Conservation (phyloP, 2,888 invertebrate genomes). For the Drymonia ruficornis region DNA sequence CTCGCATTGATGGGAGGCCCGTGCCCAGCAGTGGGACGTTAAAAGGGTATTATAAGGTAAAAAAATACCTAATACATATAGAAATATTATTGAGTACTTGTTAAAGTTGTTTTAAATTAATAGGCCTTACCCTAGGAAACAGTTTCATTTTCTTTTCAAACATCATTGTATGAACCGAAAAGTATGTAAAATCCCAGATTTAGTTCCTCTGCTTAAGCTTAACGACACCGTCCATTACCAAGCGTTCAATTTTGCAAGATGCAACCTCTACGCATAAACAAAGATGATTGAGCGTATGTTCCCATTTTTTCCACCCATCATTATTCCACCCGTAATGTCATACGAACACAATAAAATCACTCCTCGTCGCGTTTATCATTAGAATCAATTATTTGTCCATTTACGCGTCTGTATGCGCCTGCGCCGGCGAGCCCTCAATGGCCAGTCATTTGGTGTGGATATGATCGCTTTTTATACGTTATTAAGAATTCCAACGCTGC, state of each 20-base stretch:
- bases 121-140: too few relatives aligned
- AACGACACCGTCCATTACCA: conserved; percentile 35
- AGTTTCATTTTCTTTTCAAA: too few relatives aligned
- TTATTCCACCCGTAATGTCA: conserved; percentile 56
- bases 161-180: too few relatives aligned
- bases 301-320: conserved; percentile 62
- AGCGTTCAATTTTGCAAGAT: conserved; percentile 38
- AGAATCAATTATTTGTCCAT: conserved; percentile 70
- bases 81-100: too few relatives aligned
- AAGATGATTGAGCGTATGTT: conserved; percentile 48
- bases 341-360: conserved; percentile 60
- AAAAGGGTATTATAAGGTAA: too few relatives aligned
- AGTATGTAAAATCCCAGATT: neutral
- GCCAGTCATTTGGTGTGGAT: conserved; percentile 58
- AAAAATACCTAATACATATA: too few relatives aligned
- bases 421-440: conserved; percentile 53
- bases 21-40: too few relatives aligned
- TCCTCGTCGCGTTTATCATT: conserved; percentile 63
- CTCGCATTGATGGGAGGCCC: too few relatives aligned
- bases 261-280: conserved; percentile 33
- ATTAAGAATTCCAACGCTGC: conserved; percentile 49
- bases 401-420: conserved; percentile 46
- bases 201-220: conserved; percentile 5
- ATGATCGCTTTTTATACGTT: conserved; percentile 61
- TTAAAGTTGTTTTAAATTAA: too few relatives aligned